Conservation (phyloP, 2,888 invertebrate genomes). For the Ditula angustiorana region DNA sequence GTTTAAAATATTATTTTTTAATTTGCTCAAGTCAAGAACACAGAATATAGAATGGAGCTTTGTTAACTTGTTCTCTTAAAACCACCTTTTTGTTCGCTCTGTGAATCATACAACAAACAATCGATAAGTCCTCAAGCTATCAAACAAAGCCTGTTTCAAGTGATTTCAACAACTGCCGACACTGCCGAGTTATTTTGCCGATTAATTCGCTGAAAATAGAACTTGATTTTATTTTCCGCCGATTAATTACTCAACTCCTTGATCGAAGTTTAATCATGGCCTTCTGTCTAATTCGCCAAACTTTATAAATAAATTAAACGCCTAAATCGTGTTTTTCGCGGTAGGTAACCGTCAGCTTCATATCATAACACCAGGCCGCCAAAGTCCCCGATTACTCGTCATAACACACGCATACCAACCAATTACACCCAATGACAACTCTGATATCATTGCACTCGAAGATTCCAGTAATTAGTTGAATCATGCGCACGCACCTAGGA, state of each 20-base stretch:
- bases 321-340: not conserved
- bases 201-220: too few relatives aligned
- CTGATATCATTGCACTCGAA: slow-evolving; percentile 65
- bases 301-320: too few relatives aligned
- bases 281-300: too few relatives aligned
- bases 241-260: not conserved
- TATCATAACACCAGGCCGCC: not conserved
- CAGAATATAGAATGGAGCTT: too few relatives aligned
- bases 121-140: not conserved
- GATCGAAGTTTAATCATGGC: too few relatives aligned
- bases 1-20: too few relatives aligned
- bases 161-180: too few relatives aligned
- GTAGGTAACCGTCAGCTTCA: not conserved
- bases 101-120: not conserved
- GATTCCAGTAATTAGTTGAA: slow-evolving; percentile 67
- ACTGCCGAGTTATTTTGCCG: not conserved
- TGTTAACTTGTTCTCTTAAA: not conserved
- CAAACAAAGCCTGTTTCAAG: slow-evolving; percentile 6
- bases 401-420: slow-evolving; percentile 43
- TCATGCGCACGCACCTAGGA: slow-evolving; percentile 59
- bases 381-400: slow-evolving; percentile 8
- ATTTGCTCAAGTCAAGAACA: too few relatives aligned
- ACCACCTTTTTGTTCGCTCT: not conserved
- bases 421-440: slow-evolving; percentile 57
- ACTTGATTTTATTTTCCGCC: not conserved